Evolutionary conservation across 2,888 invertebrate genomes (phyloP).

Genomic region (Eurois occulta): DNA sequence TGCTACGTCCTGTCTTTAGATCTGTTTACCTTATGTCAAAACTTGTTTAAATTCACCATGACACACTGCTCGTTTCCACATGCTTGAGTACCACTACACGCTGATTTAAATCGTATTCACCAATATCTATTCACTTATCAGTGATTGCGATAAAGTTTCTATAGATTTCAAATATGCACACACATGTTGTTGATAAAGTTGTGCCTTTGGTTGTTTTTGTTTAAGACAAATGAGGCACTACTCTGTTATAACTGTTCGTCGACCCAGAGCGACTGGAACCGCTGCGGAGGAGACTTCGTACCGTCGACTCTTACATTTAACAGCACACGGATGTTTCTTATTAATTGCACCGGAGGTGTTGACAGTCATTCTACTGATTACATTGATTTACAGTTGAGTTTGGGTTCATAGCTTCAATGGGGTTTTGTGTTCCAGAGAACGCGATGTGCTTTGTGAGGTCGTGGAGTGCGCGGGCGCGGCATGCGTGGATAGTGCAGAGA

Average conservation of each 20-base stretch:
- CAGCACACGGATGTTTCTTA: constrained; percentile 72
- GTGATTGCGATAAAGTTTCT: constrained; percentile 29
- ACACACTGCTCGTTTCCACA: constrained; percentile 8
- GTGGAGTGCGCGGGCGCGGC: constrained; percentile 81
- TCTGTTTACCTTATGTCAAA: constrained; percentile 22
- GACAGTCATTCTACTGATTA: not conserved
- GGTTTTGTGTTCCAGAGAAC: constrained; percentile 72
- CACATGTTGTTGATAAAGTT: constrained; percentile 68
- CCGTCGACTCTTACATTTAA: constrained; percentile 73
- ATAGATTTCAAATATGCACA: constrained; percentile 48
- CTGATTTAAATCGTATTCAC: constrained; percentile 2
- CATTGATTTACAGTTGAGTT: not conserved
- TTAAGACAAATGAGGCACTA: constrained; percentile 64
- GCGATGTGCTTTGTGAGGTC: constrained; percentile 87
- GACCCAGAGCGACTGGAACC: constrained; percentile 73
- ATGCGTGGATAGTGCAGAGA: constrained; percentile 86
- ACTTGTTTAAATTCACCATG: constrained; percentile 25
- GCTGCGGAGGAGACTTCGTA: constrained; percentile 80
- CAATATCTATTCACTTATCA: constrained; percentile 11
- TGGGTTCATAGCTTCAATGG: not conserved
- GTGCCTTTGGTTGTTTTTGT: constrained; percentile 60
- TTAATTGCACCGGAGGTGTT: constrained; percentile 83
- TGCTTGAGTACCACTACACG: constrained; percentile 6
- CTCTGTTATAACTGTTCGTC: constrained; percentile 85
- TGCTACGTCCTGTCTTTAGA: not conserved